Evolutionary conservation across 2,888 invertebrate species (phyloP), one percentile per base, ranked within the genome.

Genomic region (Drosophila gaucha): DNA sequence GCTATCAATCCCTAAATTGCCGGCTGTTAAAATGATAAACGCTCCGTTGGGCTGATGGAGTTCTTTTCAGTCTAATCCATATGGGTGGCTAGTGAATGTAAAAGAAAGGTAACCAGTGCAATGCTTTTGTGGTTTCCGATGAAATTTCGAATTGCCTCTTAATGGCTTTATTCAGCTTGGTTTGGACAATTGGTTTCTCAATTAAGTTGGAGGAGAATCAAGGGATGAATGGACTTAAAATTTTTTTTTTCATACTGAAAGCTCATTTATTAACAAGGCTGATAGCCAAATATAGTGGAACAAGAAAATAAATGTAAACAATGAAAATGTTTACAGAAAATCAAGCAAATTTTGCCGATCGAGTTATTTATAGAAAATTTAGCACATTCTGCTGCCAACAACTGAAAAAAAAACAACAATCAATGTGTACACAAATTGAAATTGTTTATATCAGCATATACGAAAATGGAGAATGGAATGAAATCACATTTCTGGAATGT

Each of bases 21-120:
- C 28, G 59, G 62, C 80, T 80, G 73, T 83, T 83, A 78, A 86
- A 83, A 76, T 80, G 80, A 86, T 83, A 76, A 79, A 86, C 67
- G 66, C 44, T 69, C 50, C 54, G 52, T 59, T 71, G 59, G 58
- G 39, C 28, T 50, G 35, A 59, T 46, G 50, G 69, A 60, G 60
- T 56, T 57, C 12, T n/a, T 38, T 69, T 67, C 39, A 31, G 51
- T 43, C 36, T 6, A 14, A 12, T 33, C 31, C 69, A 72, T 57
- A 62, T 62, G 30, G 51, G 22, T 12, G 14, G 33, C 26, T 49
- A 24, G 14, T 14, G 24, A 14, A 5, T 41, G 24, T 24, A 24
- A 10, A 24, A 2, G 30, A 44, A 18, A 16, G 44, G 30, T n/a
- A 14, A 20, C 26, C 38, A 59, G 2, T 39, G 49, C 30, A 56